Evolutionary conservation across 2,888 invertebrate species (phyloP).

Genomic region (Zaprionus lineosus): DNA sequence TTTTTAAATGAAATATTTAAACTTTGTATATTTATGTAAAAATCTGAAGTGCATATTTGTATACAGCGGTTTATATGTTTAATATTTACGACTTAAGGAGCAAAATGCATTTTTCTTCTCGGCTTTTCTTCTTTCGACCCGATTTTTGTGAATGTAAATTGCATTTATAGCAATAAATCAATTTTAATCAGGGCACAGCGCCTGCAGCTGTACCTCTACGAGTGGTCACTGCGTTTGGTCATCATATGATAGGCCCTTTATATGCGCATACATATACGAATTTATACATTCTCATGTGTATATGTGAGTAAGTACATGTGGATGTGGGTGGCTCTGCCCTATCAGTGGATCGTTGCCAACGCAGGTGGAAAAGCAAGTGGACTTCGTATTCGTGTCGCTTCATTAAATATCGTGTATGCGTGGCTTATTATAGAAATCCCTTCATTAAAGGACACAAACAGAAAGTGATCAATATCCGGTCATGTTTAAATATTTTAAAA

Average conservation of each 20-base stretch:
- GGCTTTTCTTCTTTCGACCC: slow-evolving; percentile 18
- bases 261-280: not conserved
- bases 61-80: too few species aligned
- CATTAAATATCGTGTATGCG: slow-evolving; percentile 55
- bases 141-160: slow-evolving; percentile 72
- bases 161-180: slow-evolving; percentile 76
- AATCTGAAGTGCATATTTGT: too few species aligned
- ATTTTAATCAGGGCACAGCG: slow-evolving; percentile 69
- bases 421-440: slow-evolving; percentile 47
- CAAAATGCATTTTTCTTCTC: slow-evolving; percentile 40
- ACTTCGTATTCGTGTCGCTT: slow-evolving; percentile 46
- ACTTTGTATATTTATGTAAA: too few species aligned
- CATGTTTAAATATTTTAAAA: too few species aligned
- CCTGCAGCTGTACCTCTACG: slow-evolving; percentile 60
- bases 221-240: slow-evolving; percentile 37
- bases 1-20: too few species aligned
- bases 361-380: slow-evolving; percentile 43
- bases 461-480: not conserved
- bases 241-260: slow-evolving; percentile 49
- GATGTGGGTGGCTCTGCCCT: slow-evolving; percentile 7
- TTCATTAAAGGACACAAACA: slow-evolving; percentile 53
- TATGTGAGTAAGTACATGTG: slow-evolving; percentile 10
- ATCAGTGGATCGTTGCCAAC: not conserved
- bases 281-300: not conserved
- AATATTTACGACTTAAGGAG: slow-evolving; percentile 49